phyloP scores from a whole-genome alignment of 1,140 invertebrate species.

The Drosophila pallidifrons region DNA sequence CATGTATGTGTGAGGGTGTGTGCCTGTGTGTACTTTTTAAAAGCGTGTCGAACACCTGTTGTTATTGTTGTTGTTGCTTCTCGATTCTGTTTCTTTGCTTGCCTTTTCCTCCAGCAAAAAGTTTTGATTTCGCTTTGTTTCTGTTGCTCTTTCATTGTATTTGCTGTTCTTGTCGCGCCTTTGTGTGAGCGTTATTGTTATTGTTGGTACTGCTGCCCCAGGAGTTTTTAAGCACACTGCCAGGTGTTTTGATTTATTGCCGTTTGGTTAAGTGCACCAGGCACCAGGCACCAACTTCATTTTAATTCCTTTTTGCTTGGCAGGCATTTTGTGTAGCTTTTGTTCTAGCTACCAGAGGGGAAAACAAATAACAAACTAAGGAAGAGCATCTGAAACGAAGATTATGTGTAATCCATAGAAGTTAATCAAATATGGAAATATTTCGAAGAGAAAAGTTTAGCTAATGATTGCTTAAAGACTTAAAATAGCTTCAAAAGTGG shows the following conservation, averaged over 20 bases:
- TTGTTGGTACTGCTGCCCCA: slow-evolving; percentile 31
- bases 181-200: slow-evolving; percentile 16
- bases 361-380: neutral
- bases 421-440: slow-evolving; percentile 11
- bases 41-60: slow-evolving; percentile 74
- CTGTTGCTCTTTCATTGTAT: slow-evolving; percentile 24
- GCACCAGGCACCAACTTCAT: slow-evolving; percentile 69
- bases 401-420: slow-evolving; percentile 14
- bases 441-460: neutral
- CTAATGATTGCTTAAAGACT: slow-evolving; percentile 15
- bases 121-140: slow-evolving; percentile 60
- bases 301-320: slow-evolving; percentile 51
- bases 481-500: neutral
- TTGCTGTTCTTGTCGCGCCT: slow-evolving; percentile 21
- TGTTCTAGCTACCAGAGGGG: neutral
- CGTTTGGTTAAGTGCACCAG: slow-evolving; percentile 74
- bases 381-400: slow-evolving; percentile 4
- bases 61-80: slow-evolving; percentile 51
- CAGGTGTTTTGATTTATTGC: slow-evolving; percentile 80
- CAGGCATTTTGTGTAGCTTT: slow-evolving; percentile 22
- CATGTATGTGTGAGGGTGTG: slow-evolving; percentile 14
- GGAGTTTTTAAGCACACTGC: slow-evolving; percentile 54
- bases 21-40: slow-evolving; percentile 21
- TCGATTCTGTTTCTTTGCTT: slow-evolving; percentile 25
- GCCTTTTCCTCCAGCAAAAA: slow-evolving; percentile 34